A percentile compares a stretch with the other conserved stretches of the same genome.
Evolutionary conservation across 1,140 invertebrate species (phyloP).

Genomic region (Drosophila obscura): DNA sequence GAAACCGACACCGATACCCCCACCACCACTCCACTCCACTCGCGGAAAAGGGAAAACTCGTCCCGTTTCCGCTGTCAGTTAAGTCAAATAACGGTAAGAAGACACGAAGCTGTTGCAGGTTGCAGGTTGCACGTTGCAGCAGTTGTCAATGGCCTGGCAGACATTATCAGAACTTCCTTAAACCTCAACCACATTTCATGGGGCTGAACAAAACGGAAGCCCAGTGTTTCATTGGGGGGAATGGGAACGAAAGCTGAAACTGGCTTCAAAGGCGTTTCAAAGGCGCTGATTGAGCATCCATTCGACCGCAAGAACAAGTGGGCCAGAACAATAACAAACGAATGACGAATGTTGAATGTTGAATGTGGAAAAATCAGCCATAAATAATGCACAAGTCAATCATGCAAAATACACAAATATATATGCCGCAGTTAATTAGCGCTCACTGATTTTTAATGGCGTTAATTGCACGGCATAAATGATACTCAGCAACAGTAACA

Average conservation of each 20-base stretch:
- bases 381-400: constrained; percentile 42
- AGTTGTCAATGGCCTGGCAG: constrained; percentile 62
- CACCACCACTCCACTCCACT: neutral
- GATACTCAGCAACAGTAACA: constrained; percentile 35
- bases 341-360: constrained; percentile 5
- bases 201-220: constrained; percentile 38
- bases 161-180: constrained; percentile 52
- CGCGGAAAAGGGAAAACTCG: neutral
- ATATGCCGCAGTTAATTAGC: constrained; percentile 67
- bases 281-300: constrained; percentile 19
- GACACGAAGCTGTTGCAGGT: constrained; percentile 48
- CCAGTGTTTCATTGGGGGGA: constrained; percentile 39
- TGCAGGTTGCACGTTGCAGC: constrained; percentile 25
- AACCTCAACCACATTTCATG: constrained; percentile 15
- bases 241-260: constrained; percentile 8
- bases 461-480: constrained; percentile 67
- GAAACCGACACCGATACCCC: neutral
- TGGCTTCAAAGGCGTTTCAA: constrained; percentile 1
- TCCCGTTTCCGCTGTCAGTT: constrained; percentile 64
- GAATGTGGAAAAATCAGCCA: constrained; percentile 25
- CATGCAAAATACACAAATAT: constrained; percentile 52
- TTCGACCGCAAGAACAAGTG: constrained; percentile 19
- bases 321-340: constrained; percentile 10
- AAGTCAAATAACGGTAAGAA: constrained; percentile 62
- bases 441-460: constrained; percentile 68